phyloP scores from a whole-genome alignment of 2,113 vertebrate genomes.

The Cyphomyrus discorhynchus region DNA sequence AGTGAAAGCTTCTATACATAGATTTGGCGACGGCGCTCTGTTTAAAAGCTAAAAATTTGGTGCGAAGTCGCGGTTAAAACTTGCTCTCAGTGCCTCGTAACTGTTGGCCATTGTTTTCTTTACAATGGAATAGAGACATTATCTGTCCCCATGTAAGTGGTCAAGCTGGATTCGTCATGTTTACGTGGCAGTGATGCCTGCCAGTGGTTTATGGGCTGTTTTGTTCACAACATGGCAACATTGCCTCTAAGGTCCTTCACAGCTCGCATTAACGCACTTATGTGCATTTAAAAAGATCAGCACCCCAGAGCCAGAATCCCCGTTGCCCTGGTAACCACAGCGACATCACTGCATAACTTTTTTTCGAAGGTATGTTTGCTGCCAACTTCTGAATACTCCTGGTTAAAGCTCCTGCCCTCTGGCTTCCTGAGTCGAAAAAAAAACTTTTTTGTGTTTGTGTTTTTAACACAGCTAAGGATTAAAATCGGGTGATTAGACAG shows the following conservation, averaged over 20 bases:
- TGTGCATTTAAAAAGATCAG: conserved; percentile 16
- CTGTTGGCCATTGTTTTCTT: neutral
- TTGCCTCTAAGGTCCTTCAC: neutral
- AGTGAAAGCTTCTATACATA: neutral
- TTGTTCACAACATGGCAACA: neutral
- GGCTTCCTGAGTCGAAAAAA: neutral
- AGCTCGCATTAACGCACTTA: conserved; percentile 13
- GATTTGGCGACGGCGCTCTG: neutral
- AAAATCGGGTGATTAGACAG: neutral
- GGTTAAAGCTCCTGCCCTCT: neutral
- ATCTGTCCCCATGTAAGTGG: neutral
- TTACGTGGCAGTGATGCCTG: neutral
- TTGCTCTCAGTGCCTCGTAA: neutral
- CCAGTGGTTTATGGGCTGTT: neutral
- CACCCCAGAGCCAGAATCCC: conserved; percentile 1
- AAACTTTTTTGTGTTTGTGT: neutral
- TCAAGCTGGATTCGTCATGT: neutral
- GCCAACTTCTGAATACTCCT: neutral
- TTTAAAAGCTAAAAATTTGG: neutral
- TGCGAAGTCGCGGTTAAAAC: neutral
- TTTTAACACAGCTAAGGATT: neutral
- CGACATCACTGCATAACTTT: neutral
- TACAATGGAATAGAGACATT: neutral
- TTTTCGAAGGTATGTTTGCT: conserved; percentile 11
- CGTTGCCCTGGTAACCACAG: conserved; percentile 20